Base-by-base conservation (phyloP, 2,113 vertebrate genomes). In the Sander lucioperca region DNA sequence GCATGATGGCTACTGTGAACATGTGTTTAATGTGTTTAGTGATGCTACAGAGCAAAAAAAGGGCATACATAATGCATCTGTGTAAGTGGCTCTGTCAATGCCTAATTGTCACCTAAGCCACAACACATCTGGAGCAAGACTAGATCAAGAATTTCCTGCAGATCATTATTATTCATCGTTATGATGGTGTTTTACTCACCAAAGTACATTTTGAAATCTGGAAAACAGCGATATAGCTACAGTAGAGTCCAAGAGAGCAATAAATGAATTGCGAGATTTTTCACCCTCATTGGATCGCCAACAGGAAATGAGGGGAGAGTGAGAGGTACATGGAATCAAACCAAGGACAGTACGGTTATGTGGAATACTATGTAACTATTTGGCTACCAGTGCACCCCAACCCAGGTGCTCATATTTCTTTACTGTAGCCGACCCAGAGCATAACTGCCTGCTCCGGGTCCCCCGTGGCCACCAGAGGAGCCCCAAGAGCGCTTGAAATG, bases 21-120 rank as follows among this genome's bases (percentile, higher is more conserved):
- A 82, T 74, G 53, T 82, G 70, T 88, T 84, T 68, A 63, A 62
- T 47, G 67, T 25, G 14, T 82, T 85, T 39, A 68, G 68, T 36
- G 74, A 64, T 77, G 77, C 75, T 53, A 56, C 43, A 14, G 5
- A 66, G 80, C 73, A 33, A n/a, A 43, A 63, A 33, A n/a, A 57
- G 16, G 67, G 18, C 30, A 61, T 77, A 12, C 8, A 86, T 88
- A 68, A 89, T 82, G 67, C 33, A 86, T 74, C 21, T 63, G 70
- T 47, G 54, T 64, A 50, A 53, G 25, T 61, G 21, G 63, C 43
- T 71, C 62, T 19, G 56, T 47, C 18, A 25, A 5, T n/a, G 56
- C 36, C 19, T 27, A 9, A 56, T 58, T 58, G 59, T 47, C 51
- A 74, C 16, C 33, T 25, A 4, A 25, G 21, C 3, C 45, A 43